Evolutionary conservation across 2,113 vertebrate species (phyloP).

Genomic region (Mystacornis crossleyi): DNA sequence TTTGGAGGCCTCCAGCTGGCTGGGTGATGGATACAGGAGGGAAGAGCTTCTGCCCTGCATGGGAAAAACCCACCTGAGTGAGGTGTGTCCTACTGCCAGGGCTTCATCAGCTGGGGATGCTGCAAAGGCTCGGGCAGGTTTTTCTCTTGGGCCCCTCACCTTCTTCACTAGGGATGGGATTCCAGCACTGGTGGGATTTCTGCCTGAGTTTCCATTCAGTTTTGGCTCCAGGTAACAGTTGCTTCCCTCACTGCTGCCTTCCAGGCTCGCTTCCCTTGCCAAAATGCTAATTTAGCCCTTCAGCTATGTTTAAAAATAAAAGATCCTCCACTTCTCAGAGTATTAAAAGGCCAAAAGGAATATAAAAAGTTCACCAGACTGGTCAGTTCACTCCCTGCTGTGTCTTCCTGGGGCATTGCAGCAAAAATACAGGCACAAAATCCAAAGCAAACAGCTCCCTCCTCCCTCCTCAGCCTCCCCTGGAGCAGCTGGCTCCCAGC

Average conservation of each 20-base stretch:
- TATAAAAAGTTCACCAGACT: conserved; percentile 66
- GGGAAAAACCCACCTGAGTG: not conserved
- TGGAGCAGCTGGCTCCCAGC: not conserved
- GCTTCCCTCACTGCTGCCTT: conserved; percentile 40
- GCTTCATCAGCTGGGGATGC: not conserved
- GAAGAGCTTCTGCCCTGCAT: not conserved
- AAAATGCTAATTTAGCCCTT: conserved; percentile 64
- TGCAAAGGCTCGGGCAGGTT: not conserved
- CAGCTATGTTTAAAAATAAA: conserved; percentile 63
- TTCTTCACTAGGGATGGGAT: not conserved
- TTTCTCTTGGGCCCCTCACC: not conserved
- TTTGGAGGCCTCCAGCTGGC: not conserved
- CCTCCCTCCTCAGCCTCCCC: not conserved
- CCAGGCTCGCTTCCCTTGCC: not conserved
- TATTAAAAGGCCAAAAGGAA: conserved; percentile 66
- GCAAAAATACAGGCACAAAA: conserved; percentile 37
- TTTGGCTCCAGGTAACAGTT: conserved; percentile 38
- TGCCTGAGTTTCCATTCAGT: conserved; percentile 5
- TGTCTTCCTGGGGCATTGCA: conserved; percentile 52
- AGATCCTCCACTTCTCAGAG: conserved; percentile 39
- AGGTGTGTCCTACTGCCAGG: not conserved
- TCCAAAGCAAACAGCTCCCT: conserved; percentile 63
- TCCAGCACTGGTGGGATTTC: not conserved
- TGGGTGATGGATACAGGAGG: not conserved
- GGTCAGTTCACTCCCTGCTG: conserved; percentile 59